These are phyloP conservation scores for Camponotus vicinus DNA, from an alignment of 1,140 invertebrate species.

Conservation along the genomic window DNA sequence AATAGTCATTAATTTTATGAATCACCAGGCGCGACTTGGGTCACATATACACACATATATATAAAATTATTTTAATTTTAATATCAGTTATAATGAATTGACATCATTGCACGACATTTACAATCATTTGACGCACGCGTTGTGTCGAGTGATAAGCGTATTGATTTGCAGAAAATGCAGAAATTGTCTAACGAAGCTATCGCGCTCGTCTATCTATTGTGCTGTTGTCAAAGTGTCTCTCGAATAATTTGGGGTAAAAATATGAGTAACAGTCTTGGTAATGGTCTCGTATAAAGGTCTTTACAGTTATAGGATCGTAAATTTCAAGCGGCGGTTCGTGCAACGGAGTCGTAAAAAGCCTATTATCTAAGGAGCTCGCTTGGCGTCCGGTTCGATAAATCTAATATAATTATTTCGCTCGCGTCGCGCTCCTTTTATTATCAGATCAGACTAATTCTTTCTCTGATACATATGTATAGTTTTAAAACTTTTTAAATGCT, in stretches of 20 bases:
- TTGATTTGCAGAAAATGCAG: constrained; percentile 20
- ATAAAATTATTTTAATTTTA: not conserved
- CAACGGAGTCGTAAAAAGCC: constrained; percentile 73
- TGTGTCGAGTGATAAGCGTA: not conserved
- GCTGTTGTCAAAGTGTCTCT: constrained; percentile 68
- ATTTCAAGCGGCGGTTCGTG: constrained; percentile 73
- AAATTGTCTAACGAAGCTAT: constrained; percentile 30
- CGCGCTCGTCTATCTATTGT: constrained; percentile 33
- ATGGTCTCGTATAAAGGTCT: constrained; percentile 77
- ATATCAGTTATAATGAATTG: not conserved
- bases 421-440: constrained; percentile 36
- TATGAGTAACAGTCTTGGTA: constrained; percentile 76
- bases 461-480: not conserved
- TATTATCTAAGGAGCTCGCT: constrained; percentile 75
- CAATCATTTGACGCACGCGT: not conserved
- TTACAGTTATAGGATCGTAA: constrained; percentile 79
- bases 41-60: not conserved
- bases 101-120: constrained; percentile 19
- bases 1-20: constrained; percentile 33
- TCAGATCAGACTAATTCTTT: constrained; percentile 42
- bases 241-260: constrained; percentile 68
- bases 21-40: not conserved
- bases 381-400: constrained; percentile 70
- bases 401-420: constrained; percentile 73
- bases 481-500: not conserved